A percentile compares a stretch with the other conserved stretches of the same genome.
Conservation (phyloP, 2,888 invertebrate species). For the Microchrysa polita region DNA sequence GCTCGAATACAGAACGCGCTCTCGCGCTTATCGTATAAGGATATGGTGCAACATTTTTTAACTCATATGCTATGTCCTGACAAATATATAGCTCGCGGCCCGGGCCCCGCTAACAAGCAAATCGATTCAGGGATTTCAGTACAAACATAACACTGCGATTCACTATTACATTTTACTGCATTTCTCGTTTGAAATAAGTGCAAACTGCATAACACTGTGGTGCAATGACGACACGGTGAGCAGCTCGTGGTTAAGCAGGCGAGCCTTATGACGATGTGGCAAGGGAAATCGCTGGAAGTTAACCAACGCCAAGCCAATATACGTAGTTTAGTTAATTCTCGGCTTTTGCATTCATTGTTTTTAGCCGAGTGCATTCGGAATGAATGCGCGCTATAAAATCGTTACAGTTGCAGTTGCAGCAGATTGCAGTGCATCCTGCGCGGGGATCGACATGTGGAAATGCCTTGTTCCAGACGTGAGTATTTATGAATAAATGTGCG, state of each 20-base stretch:
- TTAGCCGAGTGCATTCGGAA: conserved; percentile 18
- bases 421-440: no score
- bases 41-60: conserved; percentile 18
- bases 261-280: conserved; percentile 22
- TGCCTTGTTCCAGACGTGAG: not conserved
- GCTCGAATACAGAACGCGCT: conserved; percentile 16
- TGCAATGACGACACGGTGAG: conserved; percentile 13
- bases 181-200: conserved; percentile 15
- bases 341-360: conserved; percentile 33
- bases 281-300: conserved; percentile 39
- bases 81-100: conserved; percentile 23
- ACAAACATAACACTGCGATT: not conserved
- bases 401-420: no score
- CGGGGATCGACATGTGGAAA: no score
- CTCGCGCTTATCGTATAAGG: not conserved
- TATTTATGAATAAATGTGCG: conserved; percentile 18
- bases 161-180: conserved; percentile 36
- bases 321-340: conserved; percentile 34
- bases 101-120: conserved; percentile 16
- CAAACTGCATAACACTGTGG: conserved; percentile 32
- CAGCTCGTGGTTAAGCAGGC: conserved; percentile 14
- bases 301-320: conserved; percentile 35
- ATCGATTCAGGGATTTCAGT: conserved; percentile 28
- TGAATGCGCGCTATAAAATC: not conserved
- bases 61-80: no score